These are phyloP conservation scores for Platalea minor DNA, from an alignment of 2,797 vertebrate species.

Conservation along the genomic window DNA sequence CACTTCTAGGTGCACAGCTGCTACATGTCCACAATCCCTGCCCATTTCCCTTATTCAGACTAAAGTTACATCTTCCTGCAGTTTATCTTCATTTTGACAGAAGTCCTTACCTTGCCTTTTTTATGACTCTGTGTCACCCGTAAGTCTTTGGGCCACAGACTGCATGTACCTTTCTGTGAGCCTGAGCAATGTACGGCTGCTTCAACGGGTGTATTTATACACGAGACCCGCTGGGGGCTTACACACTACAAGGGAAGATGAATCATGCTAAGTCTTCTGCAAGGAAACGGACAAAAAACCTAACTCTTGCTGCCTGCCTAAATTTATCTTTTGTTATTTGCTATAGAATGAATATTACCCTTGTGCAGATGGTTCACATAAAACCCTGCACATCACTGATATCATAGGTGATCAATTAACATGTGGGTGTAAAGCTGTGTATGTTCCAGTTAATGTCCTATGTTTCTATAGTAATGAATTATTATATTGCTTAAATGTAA, in stretches of 20 bases:
- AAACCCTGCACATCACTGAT: not conserved
- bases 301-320: not conserved
- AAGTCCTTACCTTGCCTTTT: not conserved
- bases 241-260: not conserved
- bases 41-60: not conserved
- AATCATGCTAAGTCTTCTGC: not conserved
- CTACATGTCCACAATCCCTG: not conserved
- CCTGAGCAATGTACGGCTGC: too few relatives aligned
- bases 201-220: not conserved
- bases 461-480: not conserved
- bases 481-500: not conserved
- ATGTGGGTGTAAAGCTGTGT: not conserved
- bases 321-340: not conserved
- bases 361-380: not conserved
- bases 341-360: not conserved
- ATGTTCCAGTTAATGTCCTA: not conserved
- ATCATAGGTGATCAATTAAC: not conserved
- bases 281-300: not conserved
- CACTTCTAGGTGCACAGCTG: not conserved
- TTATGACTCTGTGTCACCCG: not conserved
- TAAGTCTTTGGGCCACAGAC: not conserved
- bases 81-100: not conserved
- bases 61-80: not conserved
- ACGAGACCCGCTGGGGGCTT: not conserved
- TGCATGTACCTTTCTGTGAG: not conserved